Conservation (phyloP, 2,797 vertebrate species). For the Tinamus major region DNA sequence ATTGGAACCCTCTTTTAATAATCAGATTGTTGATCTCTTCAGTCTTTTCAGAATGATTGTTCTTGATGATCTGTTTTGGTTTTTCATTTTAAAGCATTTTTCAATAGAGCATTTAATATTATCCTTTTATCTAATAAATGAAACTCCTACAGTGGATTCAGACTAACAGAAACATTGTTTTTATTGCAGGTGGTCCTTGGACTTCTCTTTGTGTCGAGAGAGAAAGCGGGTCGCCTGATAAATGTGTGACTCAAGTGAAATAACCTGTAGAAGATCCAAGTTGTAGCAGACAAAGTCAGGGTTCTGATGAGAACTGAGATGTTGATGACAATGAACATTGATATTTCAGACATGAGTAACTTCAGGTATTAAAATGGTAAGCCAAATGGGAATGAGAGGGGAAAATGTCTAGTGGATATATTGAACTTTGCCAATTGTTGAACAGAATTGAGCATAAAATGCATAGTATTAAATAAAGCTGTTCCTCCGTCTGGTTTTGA, state of each 20-base stretch:
- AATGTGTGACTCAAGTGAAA: slow-evolving; percentile 29
- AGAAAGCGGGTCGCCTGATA: slow-evolving; percentile 1
- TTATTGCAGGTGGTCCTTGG: slow-evolving; percentile 67
- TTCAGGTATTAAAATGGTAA: slow-evolving; percentile 75
- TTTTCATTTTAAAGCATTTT: slow-evolving; percentile 6
- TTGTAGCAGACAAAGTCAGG: slow-evolving; percentile 50
- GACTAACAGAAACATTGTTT: slow-evolving; percentile 62
- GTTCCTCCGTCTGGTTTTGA: slow-evolving; percentile 49
- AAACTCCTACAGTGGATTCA: slow-evolving; percentile 1
- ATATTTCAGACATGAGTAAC: slow-evolving; percentile 67
- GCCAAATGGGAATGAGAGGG: slow-evolving; percentile 40
- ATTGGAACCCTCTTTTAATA: background rate
- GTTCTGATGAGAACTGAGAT: slow-evolving; percentile 65
- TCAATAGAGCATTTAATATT: background rate
- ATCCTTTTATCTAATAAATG: background rate
- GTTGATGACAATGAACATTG: slow-evolving; percentile 58
- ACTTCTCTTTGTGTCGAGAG: background rate
- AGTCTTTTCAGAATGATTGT: slow-evolving; percentile 50
- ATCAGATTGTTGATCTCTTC: background rate
- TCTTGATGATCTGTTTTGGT: slow-evolving; percentile 67
- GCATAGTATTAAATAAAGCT: slow-evolving; percentile 47
- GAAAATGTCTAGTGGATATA: background rate
- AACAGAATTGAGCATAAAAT: slow-evolving; percentile 20
- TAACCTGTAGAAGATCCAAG: slow-evolving; percentile 55
- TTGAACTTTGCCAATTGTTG: slow-evolving; percentile 8